These are phyloP conservation scores for Stictonetta naevosa DNA, from an alignment of 2,113 vertebrate genomes.

Conservation along the genomic window DNA sequence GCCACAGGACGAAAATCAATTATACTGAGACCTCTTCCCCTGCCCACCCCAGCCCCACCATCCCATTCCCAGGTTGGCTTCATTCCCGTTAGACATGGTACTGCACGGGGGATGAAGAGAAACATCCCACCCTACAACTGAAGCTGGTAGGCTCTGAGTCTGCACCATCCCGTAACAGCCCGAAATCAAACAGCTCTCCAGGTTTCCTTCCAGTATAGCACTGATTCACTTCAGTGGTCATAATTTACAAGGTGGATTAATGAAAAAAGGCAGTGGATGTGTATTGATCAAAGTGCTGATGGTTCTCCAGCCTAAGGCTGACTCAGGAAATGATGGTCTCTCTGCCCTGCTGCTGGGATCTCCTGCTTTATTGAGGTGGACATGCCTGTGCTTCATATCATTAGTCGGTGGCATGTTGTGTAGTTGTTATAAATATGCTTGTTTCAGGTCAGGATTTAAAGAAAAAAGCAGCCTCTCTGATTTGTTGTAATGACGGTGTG, in stretches of 20 bases:
- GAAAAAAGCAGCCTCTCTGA: not conserved
- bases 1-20: not conserved
- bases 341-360: not conserved
- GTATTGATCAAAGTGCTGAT: constrained; percentile 2
- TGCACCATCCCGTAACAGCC: not conserved
- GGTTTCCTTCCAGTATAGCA: not conserved
- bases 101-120: not conserved
- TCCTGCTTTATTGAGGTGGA: not conserved
- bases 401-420: not conserved
- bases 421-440: not conserved
- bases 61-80: not conserved
- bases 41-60: not conserved
- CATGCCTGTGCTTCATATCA: not conserved
- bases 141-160: not conserved
- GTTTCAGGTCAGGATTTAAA: not conserved
- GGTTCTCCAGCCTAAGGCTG: not conserved
- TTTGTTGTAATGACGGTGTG: constrained; percentile 65
- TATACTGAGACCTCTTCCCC: not conserved
- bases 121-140: not conserved
- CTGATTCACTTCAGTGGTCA: not conserved
- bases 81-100: accelerated
- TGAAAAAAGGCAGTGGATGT: not conserved
- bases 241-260: not conserved
- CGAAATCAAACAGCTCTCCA: not conserved
- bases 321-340: not conserved